These are phyloP conservation scores for Epiblema foenella DNA, from an alignment of 2,888 invertebrate species.

Conservation along the genomic window DNA sequence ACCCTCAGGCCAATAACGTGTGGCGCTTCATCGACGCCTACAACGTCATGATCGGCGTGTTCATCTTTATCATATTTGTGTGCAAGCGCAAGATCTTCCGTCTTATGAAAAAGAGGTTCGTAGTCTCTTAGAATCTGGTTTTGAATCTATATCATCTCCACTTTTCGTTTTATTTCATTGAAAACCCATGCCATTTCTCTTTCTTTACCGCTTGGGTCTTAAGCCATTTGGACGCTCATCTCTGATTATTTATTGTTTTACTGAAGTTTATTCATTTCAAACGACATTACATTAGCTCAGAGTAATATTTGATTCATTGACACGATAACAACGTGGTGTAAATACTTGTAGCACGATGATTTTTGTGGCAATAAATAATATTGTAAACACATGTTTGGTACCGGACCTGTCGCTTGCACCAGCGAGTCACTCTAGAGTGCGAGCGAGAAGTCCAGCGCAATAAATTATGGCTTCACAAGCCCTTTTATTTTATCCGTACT, in stretches of 20 bases:
- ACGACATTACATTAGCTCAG: background rate
- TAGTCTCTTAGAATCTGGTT: constrained; percentile 35
- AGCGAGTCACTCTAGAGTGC: no score
- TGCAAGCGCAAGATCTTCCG: constrained; percentile 88
- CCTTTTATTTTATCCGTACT: background rate
- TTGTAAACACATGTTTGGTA: no score
- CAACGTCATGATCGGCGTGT: constrained; percentile 88
- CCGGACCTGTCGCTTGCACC: no score
- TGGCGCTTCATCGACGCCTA: constrained; percentile 88
- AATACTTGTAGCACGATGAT: no score
- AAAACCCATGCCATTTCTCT: background rate
- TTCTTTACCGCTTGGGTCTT: background rate
- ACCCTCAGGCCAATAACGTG: constrained; percentile 72
- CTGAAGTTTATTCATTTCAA: background rate
- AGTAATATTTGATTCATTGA: background rate
- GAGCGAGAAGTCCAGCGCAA: no score
- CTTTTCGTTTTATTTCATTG: background rate
- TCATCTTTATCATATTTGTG: constrained; percentile 90
- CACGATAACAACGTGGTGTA: background rate
- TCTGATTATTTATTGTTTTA: background rate
- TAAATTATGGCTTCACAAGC: no score
- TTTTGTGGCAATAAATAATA: no score
- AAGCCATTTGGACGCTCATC: no score
- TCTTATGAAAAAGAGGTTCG: constrained; percentile 85
- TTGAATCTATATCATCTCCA: background rate